Evolutionary conservation across 2,888 invertebrate species (phyloP), one percentile per base, ranked within the genome.

Genomic region (Monochamus alternatus): DNA sequence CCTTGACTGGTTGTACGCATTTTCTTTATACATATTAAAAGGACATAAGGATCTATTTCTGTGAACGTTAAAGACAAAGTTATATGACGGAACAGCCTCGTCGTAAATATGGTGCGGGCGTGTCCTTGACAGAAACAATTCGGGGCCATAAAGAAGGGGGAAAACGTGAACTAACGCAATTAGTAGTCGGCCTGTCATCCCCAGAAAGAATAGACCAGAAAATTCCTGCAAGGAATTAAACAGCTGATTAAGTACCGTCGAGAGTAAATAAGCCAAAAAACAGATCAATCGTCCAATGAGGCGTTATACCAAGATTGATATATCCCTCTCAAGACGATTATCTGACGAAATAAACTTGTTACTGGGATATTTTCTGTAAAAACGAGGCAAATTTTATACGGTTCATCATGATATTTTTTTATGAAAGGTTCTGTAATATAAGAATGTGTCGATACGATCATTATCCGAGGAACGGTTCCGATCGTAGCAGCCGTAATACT

Each of bases 81-180:
- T 14, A 22, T 5, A 65, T 5, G 44, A 65, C 14, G 3, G 22
- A 51, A 30, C 22, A 47, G 44, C 12, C 30, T n/a, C 44, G 38
- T 51, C 65, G 44, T 65, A 51, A 65, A 47, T 55, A 44, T 59
- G n/a, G 43, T 30, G 31, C 58, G n/a, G 38, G 68, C 5, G n/a
- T 68, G 68, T 9, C 32, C 30, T 58, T 68, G 68, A 68, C 68
- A 59, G 68, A n/a, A 59, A 68, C 68, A 59, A 68, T 58, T 68
- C 43, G 58, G 59, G 22, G 32, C 14, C n/a, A 14, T 58, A 59
- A 68, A 38, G 22, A 62, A 43, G 43, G 31, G 58, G 38, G 31
- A 3, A 14, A 47, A 69, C 47, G 30, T 38, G 55, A 55, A n/a
- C 5, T n/a, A n/a, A 55, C 12, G 55, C n/a, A 55, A n/a, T 10